Conservation (phyloP, 37 sponge, comb jelly and placozoan genomes). For the Geodia barretti region DNA sequence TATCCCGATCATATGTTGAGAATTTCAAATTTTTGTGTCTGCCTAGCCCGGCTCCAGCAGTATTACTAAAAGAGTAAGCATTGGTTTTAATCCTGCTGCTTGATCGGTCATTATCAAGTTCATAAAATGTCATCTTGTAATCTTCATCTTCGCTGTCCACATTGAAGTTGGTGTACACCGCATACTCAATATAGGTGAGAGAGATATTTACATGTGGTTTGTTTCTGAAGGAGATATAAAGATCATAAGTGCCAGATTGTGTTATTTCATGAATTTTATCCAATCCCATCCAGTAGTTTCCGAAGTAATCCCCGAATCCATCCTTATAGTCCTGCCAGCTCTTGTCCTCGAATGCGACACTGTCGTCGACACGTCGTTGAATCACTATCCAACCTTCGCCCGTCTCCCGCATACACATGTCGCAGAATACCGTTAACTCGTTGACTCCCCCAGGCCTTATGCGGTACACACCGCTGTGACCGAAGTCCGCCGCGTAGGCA, state of each 20-base stretch:
- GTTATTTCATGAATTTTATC: conserved; percentile 60
- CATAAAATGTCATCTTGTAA: conserved; percentile 32
- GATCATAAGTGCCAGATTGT: not conserved
- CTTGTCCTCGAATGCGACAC: conserved; percentile 30
- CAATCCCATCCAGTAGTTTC: conserved; percentile 69
- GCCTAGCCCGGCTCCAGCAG: conserved; percentile 32
- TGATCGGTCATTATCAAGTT: not conserved
- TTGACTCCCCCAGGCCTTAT: conserved; percentile 19
- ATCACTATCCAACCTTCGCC: conserved; percentile 77
- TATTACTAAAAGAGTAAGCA: no score
- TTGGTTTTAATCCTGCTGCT: no score
- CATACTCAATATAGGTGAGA: not conserved
- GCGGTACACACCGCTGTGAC: conserved; percentile 44
- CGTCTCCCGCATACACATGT: conserved; percentile 46
- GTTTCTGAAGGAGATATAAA: not conserved
- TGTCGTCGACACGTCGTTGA: conserved; percentile 40
- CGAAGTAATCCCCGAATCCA: conserved; percentile 57
- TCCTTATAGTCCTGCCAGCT: conserved; percentile 34
- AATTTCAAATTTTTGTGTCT: conserved; percentile 38
- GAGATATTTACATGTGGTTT: not conserved
- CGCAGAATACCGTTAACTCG: conserved; percentile 59
- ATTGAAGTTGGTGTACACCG: conserved; percentile 35
- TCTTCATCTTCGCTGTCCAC: conserved; percentile 21
- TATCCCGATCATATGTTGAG: conserved; percentile 56
- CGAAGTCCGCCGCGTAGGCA: conserved; percentile 42